Percentiles rank a stretch among this genome's conserved stretches.
Evolutionary conservation across 2,888 invertebrate genomes (phyloP).

Genomic region (Portevinia maculata): DNA sequence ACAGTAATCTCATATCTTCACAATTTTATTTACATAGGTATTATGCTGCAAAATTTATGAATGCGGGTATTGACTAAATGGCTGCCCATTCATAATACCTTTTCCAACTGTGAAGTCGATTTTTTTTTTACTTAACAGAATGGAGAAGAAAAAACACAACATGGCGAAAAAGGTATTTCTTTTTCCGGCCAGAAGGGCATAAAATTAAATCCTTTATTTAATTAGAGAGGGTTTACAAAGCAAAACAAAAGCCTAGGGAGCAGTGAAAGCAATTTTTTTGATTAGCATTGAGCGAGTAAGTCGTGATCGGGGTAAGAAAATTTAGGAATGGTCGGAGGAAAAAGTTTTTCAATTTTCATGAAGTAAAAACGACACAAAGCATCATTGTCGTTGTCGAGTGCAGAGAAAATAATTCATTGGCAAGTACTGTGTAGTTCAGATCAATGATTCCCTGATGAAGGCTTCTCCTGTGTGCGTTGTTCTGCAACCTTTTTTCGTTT

Average conservation of each 20-base stretch:
- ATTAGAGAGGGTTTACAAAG: constrained; percentile 54
- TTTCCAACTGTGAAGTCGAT: neutral
- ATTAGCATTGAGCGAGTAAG: constrained; percentile 49
- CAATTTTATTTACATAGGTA: constrained; percentile 45
- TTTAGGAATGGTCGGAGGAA: neutral
- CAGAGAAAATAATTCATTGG: constrained; percentile 42
- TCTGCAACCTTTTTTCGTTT: neutral
- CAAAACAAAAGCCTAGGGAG: constrained; percentile 41
- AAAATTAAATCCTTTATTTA: constrained; percentile 61
- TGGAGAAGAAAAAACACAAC: neutral
- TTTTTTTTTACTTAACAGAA: constrained; percentile 1
- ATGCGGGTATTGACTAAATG: constrained; percentile 51
- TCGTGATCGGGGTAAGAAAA: constrained; percentile 7
- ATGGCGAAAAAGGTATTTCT: constrained; percentile 10
- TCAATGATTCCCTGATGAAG: neutral
- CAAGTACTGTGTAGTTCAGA: neutral
- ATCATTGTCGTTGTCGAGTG: constrained; percentile 28
- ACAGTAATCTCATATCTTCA: constrained; percentile 3
- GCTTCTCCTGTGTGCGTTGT: neutral
- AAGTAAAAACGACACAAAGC: constrained; percentile 32
- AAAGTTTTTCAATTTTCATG: constrained; percentile 41
- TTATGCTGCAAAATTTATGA: constrained; percentile 52
- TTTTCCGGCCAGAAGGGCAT: constrained; percentile 34
- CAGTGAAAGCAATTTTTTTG: constrained; percentile 38
- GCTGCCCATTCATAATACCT: constrained; percentile 54